A percentile compares a stretch with the other conserved stretches of the same genome.
Evolutionary conservation across 2,888 invertebrate species (phyloP).

Genomic region (Thereva unica): DNA sequence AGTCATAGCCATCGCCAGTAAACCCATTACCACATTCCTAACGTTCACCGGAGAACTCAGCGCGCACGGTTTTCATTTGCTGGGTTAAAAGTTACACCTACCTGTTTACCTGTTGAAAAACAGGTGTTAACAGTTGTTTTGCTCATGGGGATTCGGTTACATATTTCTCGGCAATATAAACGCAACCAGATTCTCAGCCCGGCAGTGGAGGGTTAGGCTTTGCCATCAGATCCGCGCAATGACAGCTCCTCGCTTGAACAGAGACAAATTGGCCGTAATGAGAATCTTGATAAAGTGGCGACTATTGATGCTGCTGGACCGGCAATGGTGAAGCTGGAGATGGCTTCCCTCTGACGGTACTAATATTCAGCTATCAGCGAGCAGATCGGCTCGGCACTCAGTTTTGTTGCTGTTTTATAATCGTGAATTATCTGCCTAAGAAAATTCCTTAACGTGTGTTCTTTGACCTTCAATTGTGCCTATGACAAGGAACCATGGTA

Average conservation of each 20-base stretch:
- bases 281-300: slow-evolving; percentile 40
- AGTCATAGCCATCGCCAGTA: slow-evolving; percentile 1
- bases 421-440: no score
- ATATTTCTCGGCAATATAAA: slow-evolving; percentile 8
- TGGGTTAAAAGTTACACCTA: neutral
- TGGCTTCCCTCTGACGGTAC: slow-evolving; percentile 1
- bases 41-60: slow-evolving; percentile 4
- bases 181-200: neutral
- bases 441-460: slow-evolving; percentile 1
- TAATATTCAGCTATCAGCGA: slow-evolving; percentile 1
- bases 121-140: slow-evolving; percentile 34
- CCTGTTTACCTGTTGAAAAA: slow-evolving; percentile 29
- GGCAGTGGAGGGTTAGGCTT: neutral
- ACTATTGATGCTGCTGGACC: neutral
- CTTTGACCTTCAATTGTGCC: slow-evolving; percentile 12
- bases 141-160: slow-evolving; percentile 16
- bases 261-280: slow-evolving; percentile 40
- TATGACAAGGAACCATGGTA: no score
- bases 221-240: slow-evolving; percentile 11
- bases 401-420: no score
- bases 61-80: neutral
- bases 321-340: neutral
- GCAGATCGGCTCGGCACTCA: no score
- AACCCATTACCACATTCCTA: slow-evolving; percentile 21
- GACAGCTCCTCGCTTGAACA: slow-evolving; percentile 24